Base-by-base conservation (phyloP, 2,113 vertebrate species). In the Perccottus glenii region DNA sequence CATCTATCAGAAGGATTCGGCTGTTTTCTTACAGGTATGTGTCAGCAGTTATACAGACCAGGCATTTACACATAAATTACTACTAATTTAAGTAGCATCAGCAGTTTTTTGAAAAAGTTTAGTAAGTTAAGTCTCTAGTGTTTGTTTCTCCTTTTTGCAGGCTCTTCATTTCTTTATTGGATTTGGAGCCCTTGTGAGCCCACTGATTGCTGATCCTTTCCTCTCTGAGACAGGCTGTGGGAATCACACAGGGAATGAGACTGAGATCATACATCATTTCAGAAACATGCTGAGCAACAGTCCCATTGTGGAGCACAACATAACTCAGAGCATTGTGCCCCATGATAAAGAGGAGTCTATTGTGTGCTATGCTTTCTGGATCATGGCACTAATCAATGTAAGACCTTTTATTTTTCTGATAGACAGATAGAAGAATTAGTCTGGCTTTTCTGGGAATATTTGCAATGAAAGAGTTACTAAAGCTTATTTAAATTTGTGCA, bases 371-470 rank as follows among this genome's bases (percentile, higher is more conserved):
- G 97, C 97, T 78, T 99, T 99, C 93, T 99, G 96, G 97, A 99
- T 98, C 92, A 99, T 99, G 96, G 96, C 97, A 10, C 81, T 96
- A 46, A 97, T 99, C 87, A 99, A 99, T 0, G 97, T 99, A 73
- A 94, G 95, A 81, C 4, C 40, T 52, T 8, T 40, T 6, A 45
- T 56, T 61, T 55, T 15, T 59, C 38, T 32, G 15, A 11, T 9
- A 27, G 11, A 12, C 8, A 3, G 19, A 27, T 27, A 27, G 19
- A 27, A 27, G 19, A 27, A 27, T 27, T 27, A 27, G 19, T 27
- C 19, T 19, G 4, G 9, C 12, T 4, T 65, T 51, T 60, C 12
- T 38, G 9, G 33, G 38, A 14, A 53, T 51, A 5, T 6, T 35
- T 43, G 5, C 35, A 42, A 66, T 4, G 12, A 19, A 42, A 42